Evolutionary conservation across 2,888 invertebrate species (phyloP), one percentile per base, ranked within the genome.

Genomic region (Ptilodon capucinus): DNA sequence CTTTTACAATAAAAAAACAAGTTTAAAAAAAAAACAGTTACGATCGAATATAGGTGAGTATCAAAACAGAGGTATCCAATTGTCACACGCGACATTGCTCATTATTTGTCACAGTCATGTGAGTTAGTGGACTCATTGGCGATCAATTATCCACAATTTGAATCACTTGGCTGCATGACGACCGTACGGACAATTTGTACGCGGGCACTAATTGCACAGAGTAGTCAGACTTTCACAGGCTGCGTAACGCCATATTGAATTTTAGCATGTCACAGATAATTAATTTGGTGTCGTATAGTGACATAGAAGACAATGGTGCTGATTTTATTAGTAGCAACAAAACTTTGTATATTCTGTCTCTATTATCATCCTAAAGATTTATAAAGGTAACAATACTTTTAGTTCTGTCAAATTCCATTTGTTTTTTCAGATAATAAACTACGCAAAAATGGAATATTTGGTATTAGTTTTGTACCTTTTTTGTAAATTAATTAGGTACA

Each of bases 141-240:
- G 79, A 87, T 81, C 86, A 88, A 87, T 88, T 87, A 87, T 79
- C 76, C 68, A 69, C 81, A 84, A 87, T 88, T 88, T 78, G 81
- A 83, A 74, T 70, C 85, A 86, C 82, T 85, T 79, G 79, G 71
- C 56, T 42, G 66, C 69, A 79, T 83, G 81, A 79, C 78, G 74
- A 71, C 68, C 64, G 68, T 54, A 67, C 67, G 52, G 56, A 72
- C 78, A 81, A 79, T 82, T 84, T 77, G 79, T 79, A 76, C 61
- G 60, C 65, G 57, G 69, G 41, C 71, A 82, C 86, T 87, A 87
- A 86, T 87, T 87, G 85, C 71, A 70, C 71, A 84, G 82, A 80
- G 79, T 73, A 83, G 67, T 60, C 61, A 54, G 51, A 71, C 71
- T 80, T 81, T 79, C 78, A 77, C 75, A 79, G 67, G 66, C 58